Percentiles rank a stretch among this genome's conserved stretches.
Conservation (phyloP, 1,140 invertebrate genomes). For the Eumaeus atala region DNA sequence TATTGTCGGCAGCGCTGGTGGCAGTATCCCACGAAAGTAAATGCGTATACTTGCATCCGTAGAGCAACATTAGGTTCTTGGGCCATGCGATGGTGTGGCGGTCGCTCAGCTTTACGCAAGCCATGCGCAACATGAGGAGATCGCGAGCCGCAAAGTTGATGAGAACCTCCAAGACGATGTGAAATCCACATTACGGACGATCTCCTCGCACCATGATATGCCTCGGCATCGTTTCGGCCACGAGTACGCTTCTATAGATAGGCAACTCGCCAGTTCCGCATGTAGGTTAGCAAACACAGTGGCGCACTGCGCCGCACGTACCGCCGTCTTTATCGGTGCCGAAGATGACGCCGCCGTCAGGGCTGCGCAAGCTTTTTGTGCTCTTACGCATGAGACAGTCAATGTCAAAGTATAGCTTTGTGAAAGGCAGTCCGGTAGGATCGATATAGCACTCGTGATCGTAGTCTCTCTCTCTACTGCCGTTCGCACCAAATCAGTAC, state of each 20-base stretch:
- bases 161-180: conserved; percentile 10
- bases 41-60: conserved; percentile 9
- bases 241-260: conserved; percentile 7
- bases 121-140: no score
- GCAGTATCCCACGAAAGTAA: conserved; percentile 2
- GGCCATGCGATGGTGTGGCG: no score
- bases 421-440: conserved; percentile 7
- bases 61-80: conserved; percentile 12
- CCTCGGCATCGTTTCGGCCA: conserved; percentile 1
- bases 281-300: conserved; percentile 8
- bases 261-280: conserved; percentile 6
- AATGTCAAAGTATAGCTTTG: conserved; percentile 13
- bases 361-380: background rate
- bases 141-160: conserved; percentile 11
- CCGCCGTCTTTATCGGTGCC: conserved; percentile 1
- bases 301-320: conserved; percentile 4
- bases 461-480: conserved; percentile 12
- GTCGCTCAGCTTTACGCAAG: no score
- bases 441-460: conserved; percentile 14
- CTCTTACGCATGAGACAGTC: conserved; percentile 10
- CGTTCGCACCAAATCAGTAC: conserved; percentile 5
- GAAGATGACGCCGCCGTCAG: background rate
- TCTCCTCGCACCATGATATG: conserved; percentile 10
- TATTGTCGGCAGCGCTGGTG: background rate
- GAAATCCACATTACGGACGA: conserved; percentile 9